Evolutionary conservation across 2,888 invertebrate genomes (phyloP).

Genomic region (Oxytorus armatus): DNA sequence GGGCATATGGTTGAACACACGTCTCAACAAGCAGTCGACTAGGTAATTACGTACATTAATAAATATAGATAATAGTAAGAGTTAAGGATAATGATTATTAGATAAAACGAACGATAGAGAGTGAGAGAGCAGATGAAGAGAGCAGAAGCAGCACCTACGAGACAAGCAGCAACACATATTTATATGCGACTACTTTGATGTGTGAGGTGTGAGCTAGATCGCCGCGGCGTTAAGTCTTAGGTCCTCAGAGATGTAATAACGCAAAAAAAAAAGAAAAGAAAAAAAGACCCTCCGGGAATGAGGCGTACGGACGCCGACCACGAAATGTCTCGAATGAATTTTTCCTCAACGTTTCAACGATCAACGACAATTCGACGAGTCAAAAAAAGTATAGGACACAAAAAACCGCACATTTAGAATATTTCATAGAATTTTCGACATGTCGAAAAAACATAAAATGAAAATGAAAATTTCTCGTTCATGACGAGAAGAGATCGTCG

Average conservation of each 20-base stretch:
- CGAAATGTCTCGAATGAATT: conserved; percentile 62
- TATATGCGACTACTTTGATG: conserved; percentile 78
- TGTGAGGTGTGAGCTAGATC: conserved; percentile 81
- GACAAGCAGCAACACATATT: conserved; percentile 54
- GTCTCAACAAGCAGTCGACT: conserved; percentile 80
- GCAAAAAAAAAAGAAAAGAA: conserved; percentile 34
- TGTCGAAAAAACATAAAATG: conserved; percentile 24
- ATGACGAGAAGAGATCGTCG: conserved; percentile 56
- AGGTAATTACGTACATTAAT: conserved; percentile 79
- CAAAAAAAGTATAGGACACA: conserved; percentile 20
- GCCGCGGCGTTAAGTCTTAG: conserved; percentile 79
- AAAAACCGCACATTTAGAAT: too few species aligned
- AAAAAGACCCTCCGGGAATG: conserved; percentile 78
- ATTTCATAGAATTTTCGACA: conserved; percentile 16
- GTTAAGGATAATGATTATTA: conserved; percentile 66
- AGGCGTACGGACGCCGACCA: conserved; percentile 73
- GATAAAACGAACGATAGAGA: conserved; percentile 58
- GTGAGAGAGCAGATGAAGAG: conserved; percentile 45
- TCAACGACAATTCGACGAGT: conserved; percentile 15
- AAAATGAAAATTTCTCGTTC: too few species aligned
- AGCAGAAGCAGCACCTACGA: conserved; percentile 55
- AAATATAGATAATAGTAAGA: conserved; percentile 77
- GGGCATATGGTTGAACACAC: conserved; percentile 75
- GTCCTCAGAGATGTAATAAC: conserved; percentile 71
- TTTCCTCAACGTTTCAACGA: conserved; percentile 38